Percentiles rank a stretch among this genome's conserved stretches.
Evolutionary conservation across 2,113 vertebrate species (phyloP).

Genomic region (Tylochromis polylepis): DNA sequence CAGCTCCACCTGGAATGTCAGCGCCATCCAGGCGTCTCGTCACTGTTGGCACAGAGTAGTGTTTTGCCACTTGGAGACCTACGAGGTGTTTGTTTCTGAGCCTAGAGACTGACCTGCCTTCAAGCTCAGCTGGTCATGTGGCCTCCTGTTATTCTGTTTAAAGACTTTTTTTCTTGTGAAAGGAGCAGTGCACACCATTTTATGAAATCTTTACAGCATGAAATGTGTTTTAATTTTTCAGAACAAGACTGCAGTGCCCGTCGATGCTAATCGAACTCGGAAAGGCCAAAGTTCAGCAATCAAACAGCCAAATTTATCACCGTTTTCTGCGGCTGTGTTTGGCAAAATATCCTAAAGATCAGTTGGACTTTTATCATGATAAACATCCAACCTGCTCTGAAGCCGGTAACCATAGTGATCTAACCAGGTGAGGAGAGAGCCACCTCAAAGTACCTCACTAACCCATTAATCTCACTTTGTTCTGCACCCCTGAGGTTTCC

Average conservation of each 20-base stretch:
- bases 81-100: background rate
- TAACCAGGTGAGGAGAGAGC: background rate
- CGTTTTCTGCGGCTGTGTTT: background rate
- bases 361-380: background rate
- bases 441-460: background rate
- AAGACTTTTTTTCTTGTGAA: background rate
- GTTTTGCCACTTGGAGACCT: background rate
- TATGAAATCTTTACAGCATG: background rate
- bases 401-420: background rate
- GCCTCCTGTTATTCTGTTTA: background rate
- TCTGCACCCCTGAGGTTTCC: background rate
- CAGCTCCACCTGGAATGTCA: background rate
- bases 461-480: background rate
- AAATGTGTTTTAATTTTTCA: accelerated
- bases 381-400: background rate
- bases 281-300: background rate
- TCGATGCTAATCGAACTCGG: accelerated
- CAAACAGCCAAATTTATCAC: background rate
- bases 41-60: background rate
- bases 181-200: background rate
- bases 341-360: background rate
- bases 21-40: background rate
- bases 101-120: background rate
- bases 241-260: accelerated
- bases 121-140: accelerated